Evolutionary conservation across 2,888 invertebrate genomes (phyloP).

Genomic region (Calliphora vomitoria): DNA sequence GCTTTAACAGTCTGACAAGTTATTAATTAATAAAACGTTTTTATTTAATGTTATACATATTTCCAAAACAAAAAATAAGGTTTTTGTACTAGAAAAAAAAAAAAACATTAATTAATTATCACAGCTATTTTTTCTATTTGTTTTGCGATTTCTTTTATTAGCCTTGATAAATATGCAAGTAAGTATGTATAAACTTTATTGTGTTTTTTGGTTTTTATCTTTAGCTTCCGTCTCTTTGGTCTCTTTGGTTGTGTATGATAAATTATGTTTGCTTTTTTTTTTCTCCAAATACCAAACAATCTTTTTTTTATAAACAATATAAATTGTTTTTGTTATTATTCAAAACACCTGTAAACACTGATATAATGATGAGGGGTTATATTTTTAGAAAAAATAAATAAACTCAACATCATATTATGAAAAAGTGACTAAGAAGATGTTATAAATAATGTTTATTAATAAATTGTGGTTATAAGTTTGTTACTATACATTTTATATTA

Average conservation of each 20-base stretch:
- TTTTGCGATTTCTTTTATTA: conserved; percentile 7
- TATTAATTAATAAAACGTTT: too few species aligned
- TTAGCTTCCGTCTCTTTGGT: conserved; percentile 24
- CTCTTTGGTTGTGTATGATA: background rate
- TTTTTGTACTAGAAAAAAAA: background rate
- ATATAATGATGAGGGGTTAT: background rate
- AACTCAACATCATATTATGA: background rate
- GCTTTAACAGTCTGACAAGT: too few species aligned
- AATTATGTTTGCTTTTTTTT: conserved; percentile 8
- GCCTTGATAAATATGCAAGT: conserved; percentile 24
- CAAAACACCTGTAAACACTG: conserved; percentile 23
- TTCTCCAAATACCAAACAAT: background rate
- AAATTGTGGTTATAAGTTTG: conserved; percentile 4
- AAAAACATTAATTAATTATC: background rate
- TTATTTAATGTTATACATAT: too few species aligned
- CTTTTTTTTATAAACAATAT: background rate
- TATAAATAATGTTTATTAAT: conserved; percentile 35
- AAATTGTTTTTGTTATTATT: background rate
- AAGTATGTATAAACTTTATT: background rate
- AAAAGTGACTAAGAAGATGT: conserved; percentile 9
- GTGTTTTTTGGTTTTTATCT: background rate
- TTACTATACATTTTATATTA: background rate
- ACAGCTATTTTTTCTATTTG: background rate
- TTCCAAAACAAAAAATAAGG: too few species aligned
- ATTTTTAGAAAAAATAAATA: background rate